These are phyloP conservation scores for Progne subis DNA, from an alignment of 2,113 vertebrate species.

Conservation along the genomic window DNA sequence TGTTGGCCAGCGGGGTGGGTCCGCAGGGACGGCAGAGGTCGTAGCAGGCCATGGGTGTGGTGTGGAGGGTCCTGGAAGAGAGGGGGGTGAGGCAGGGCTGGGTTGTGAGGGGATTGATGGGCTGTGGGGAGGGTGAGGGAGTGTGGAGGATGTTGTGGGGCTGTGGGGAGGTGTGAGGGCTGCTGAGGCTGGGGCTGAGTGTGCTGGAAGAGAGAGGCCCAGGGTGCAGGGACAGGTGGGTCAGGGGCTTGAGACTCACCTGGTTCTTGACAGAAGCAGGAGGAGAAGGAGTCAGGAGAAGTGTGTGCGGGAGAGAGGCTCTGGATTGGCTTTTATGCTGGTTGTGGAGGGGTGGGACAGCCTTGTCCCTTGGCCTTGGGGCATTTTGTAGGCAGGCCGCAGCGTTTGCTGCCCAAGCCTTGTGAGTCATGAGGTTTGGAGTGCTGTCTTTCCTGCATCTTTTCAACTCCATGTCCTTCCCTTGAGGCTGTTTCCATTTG, in stretches of 20 bases:
- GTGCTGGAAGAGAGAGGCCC: neutral
- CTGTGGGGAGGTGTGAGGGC: neutral
- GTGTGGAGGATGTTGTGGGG: no score
- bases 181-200: neutral
- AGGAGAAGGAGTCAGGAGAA: neutral
- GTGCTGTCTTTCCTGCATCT: no score
- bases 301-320: neutral
- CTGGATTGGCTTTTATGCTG: neutral
- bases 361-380: neutral
- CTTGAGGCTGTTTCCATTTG: no score
- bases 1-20: neutral
- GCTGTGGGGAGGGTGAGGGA: no score
- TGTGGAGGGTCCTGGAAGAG: neutral
- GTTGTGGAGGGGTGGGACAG: neutral
- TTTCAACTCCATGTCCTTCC: no score
- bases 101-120: no score
- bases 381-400: neutral
- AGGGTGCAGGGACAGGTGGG: no score
- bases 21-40: neutral
- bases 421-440: no score
- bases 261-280: no score
- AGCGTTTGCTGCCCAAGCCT: rapidly evolving
- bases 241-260: no score
- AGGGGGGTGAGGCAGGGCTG: no score
- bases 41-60: neutral